Percentiles rank a stretch among this genome's conserved stretches.
Conservation (phyloP, 2,888 invertebrate genomes). For the Osedax fenrisi region DNA sequence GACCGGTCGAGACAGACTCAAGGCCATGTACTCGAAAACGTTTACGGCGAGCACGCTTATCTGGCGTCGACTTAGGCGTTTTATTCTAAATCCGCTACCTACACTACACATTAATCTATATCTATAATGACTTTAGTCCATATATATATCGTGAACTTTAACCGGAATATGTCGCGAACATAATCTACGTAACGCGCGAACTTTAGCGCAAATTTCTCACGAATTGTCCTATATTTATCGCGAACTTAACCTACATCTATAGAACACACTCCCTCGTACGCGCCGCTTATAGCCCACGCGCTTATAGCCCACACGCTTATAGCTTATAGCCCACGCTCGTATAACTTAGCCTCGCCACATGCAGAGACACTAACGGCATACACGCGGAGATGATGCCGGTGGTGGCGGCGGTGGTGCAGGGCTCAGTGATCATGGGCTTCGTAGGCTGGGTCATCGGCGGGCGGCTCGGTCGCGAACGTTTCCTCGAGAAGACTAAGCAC, state of each 20-base stretch:
- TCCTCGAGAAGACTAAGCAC: constrained; percentile 13
- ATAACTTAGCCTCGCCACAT: not conserved
- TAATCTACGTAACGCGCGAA: too few species aligned
- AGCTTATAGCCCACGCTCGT: not conserved
- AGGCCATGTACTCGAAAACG: constrained; percentile 6
- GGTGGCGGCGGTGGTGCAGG: not conserved
- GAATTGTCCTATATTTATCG: too few species aligned
- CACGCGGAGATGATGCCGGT: constrained; percentile 4
- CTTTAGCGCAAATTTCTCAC: too few species aligned
- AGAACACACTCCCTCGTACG: too few species aligned
- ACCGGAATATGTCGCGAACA: not conserved
- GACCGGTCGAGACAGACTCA: constrained; percentile 12
- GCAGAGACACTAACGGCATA: not conserved
- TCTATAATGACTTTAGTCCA: too few species aligned
- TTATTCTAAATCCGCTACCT: too few species aligned
- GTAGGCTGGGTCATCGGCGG: constrained; percentile 13
- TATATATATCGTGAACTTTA: not conserved
- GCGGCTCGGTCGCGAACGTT: not conserved
- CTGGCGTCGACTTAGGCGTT: too few species aligned
- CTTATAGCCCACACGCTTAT: too few species aligned
- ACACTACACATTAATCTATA: too few species aligned
- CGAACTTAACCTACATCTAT: too few species aligned
- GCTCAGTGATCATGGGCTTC: constrained; percentile 3
- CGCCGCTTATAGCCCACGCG: too few species aligned
- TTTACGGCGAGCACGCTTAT: too few species aligned